Base-by-base conservation (phyloP, 2,113 vertebrate species). In the Dascyllus trimaculatus region DNA sequence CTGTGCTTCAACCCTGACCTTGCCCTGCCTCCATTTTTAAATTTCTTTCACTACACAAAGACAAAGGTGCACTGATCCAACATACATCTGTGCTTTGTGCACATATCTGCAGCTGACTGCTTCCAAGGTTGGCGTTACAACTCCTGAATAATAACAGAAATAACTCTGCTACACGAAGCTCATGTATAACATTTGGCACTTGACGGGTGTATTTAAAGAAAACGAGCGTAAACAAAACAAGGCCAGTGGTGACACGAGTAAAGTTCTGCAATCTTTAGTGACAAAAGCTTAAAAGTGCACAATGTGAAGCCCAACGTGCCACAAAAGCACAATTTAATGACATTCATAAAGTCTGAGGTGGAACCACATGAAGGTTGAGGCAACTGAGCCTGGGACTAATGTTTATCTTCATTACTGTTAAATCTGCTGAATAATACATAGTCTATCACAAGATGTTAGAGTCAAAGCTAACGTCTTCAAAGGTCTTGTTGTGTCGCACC, bases 51-150 rank as follows among this genome's bases (percentile, higher is more conserved):
- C 53, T 49, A 75, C 46, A 62, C 26, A 11, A 22, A 48, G 48
- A 61, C 48, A 75, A 87, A 68, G 46, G 38, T 56, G 21, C n/a
- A 72, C 46, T 21, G 11, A 81, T 62, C 25, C 32, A 71, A 62
- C 73, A 71, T 43, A 26, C 54, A 66, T 67, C 25, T 82, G 46
- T 9, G 22, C 32, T 59, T 76, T 52, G 58, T 25, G 67, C 46
- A 25, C 52, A 40, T n/a, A 75, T 81, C 58, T 45, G 56, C 26
- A 25, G 40, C 40, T 14, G 14, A 43, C 14, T 43, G 4, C 40
- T 43, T 43, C 40, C 11, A 15, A 43, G 14, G 2, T 43, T 43
- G 40, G 13, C 13, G 8, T 15, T 43, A 43, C 40, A 15, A 43
- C 32, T 35, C 7, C 32, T 43, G 40, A 43, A 15, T 14, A 14